A percentile compares a stretch with the other conserved stretches of the same genome.
These are phyloP conservation scores for Allacma fusca DNA, from an alignment of 2,888 invertebrate species.

Conservation along the genomic window DNA sequence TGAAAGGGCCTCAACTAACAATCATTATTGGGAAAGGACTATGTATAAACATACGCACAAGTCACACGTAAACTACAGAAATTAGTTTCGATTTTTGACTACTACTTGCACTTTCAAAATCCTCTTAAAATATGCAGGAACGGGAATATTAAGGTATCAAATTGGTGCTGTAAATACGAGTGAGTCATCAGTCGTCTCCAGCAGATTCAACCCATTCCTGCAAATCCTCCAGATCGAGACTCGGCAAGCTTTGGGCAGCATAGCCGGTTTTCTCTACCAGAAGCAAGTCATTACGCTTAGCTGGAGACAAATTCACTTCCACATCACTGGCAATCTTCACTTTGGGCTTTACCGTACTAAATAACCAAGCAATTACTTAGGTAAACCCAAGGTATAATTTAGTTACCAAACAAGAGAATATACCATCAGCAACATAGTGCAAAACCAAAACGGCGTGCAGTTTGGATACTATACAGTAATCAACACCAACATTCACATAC, in stretches of 20 bases:
- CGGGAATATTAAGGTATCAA: not conserved
- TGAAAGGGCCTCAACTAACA: too few species aligned
- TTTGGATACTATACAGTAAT: too few species aligned
- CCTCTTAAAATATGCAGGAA: not conserved
- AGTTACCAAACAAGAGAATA: too few species aligned
- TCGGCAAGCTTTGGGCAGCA: conserved; percentile 55
- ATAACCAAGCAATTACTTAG: conserved; percentile 20
- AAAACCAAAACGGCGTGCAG: too few species aligned
- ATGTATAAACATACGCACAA: too few species aligned
- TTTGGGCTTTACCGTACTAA: conserved; percentile 37
- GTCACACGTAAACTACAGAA: too few species aligned
- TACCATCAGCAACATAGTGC: too few species aligned
- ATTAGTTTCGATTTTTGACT: too few species aligned
- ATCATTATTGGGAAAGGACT: too few species aligned
- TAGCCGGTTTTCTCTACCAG: conserved; percentile 53
- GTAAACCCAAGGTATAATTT: not conserved
- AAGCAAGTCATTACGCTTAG: conserved; percentile 50
- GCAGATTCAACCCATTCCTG: conserved; percentile 60
- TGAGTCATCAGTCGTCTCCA: conserved; percentile 50
- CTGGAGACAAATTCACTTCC: conserved; percentile 38
- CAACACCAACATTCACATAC: not conserved
- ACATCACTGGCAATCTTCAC: conserved; percentile 36
- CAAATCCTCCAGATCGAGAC: conserved; percentile 59
- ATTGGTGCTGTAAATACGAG: not conserved
- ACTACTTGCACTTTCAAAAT: too few species aligned